Base-by-base conservation (phyloP, 2,113 vertebrate genomes). In the Mobula hypostoma region DNA sequence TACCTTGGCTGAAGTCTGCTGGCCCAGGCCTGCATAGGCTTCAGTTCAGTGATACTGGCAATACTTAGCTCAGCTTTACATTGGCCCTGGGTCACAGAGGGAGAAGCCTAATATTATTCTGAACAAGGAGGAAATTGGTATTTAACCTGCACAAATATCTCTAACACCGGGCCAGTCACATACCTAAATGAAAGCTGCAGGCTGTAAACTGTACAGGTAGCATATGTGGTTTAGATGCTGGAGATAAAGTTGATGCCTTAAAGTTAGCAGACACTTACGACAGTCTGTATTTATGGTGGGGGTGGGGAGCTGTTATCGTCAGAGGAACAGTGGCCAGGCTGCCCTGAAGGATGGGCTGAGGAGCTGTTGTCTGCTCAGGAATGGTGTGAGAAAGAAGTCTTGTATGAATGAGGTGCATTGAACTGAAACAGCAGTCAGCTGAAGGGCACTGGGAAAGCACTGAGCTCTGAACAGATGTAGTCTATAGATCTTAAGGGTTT, bases 401-500 rank as follows among this genome's bases (percentile, higher is more conserved):
- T 91, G n/a, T 21, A 19, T 91, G 88, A 91, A 32, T 91, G 88
- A 40, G 66, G 63, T 91, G 87, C 87, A 68, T 7, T 74, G 91
- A 48, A 93, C 68, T 56, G 40, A 93, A 93, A 93, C 40, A 19
- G 21, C 32, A 74, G 91, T 72, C 91, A 93, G 91, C 68, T 72
- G 90, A 48, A 36, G 36, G 61, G 19, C 90, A 72, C 66, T 40
- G 32, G 32, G 88, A 70, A 92, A 24, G 66, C 32, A 70, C 32
- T 24, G 68, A 93, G 90, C 36, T 36, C 36, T 36, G 68, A 76
- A 56, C 91, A 93, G 91, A 93, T 93, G 91, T 56, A 93, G 36
- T 27, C 91, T 93, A 74, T 74, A 74, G 91, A 93, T 93, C 40
- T 93, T 93, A 29, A 48, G 40, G 70, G 24, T 93, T 93, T 56